A percentile compares a stretch with the other conserved stretches of the same genome.
Conservation (phyloP, 2,888 invertebrate genomes). For the Andrena camellia region DNA sequence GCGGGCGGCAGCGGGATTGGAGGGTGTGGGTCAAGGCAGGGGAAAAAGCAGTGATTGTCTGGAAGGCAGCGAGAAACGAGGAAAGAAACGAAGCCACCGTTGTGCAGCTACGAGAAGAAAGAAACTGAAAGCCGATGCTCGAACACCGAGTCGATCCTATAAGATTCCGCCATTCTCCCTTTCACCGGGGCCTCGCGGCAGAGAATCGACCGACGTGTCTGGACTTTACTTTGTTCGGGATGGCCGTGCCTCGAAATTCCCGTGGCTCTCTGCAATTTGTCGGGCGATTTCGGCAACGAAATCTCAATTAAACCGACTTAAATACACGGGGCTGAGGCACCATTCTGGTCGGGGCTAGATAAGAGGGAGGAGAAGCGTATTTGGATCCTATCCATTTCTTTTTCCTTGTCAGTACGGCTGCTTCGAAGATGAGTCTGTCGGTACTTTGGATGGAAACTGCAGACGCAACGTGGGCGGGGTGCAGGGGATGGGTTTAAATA, state of each 20-base stretch:
- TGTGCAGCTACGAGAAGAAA: conserved; percentile 48
- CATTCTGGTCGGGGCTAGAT: conserved; percentile 10
- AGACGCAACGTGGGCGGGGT: too few relatives aligned
- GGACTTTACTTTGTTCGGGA: conserved; percentile 54
- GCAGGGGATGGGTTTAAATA: too few relatives aligned
- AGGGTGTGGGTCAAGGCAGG: not conserved
- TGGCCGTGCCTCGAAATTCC: conserved; percentile 33
- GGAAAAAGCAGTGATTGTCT: conserved; percentile 46
- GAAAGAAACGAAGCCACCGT: conserved; percentile 39
- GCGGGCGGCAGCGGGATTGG: conserved; percentile 44
- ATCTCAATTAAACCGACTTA: conserved; percentile 60
- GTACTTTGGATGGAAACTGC: not conserved
- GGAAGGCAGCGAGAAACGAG: conserved; percentile 23
- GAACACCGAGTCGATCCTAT: conserved; percentile 70
- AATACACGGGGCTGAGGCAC: conserved; percentile 16
- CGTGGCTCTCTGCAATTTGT: conserved; percentile 58
- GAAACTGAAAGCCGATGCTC: conserved; percentile 71
- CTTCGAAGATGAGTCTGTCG: not conserved
- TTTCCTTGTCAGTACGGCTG: not conserved
- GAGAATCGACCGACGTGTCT: conserved; percentile 64
- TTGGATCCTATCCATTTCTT: not conserved
- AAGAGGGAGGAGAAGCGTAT: not conserved
- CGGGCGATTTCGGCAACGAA: conserved; percentile 51
- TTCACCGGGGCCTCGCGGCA: conserved; percentile 60
- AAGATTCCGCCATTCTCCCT: conserved; percentile 61